phyloP scores from a whole-genome alignment of 1,140 invertebrate genomes.

The Daktulosphaira vitifoliae region DNA sequence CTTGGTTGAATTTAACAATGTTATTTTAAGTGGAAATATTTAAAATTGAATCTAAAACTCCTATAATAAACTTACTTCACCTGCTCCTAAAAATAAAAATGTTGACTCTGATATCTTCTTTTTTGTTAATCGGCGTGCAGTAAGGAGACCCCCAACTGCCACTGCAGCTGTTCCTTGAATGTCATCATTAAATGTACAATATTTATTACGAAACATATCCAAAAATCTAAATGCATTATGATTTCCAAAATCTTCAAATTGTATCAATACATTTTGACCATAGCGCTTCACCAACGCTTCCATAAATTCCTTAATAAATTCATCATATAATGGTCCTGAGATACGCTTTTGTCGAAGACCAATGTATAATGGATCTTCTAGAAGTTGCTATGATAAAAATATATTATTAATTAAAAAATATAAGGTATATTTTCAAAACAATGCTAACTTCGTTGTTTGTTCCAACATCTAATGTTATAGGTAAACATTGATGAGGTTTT shows the following conservation, averaged over 20 bases:
- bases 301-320: slow-evolving; percentile 98
- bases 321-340: slow-evolving; percentile 82
- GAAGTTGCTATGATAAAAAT: slow-evolving; percentile 52
- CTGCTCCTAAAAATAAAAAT: slow-evolving; percentile 86
- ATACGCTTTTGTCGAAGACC: slow-evolving; percentile 79
- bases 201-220: slow-evolving; percentile 74
- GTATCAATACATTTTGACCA: slow-evolving; percentile 77
- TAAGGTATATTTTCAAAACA: background rate
- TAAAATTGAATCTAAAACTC: background rate
- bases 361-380: slow-evolving; percentile 92
- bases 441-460: slow-evolving; percentile 68
- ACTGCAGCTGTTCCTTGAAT: slow-evolving; percentile 94
- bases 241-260: slow-evolving; percentile 95
- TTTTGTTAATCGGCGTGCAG: slow-evolving; percentile 68
- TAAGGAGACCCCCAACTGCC: slow-evolving; percentile 80
- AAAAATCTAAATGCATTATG: slow-evolving; percentile 86
- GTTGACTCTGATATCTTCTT: slow-evolving; percentile 69
- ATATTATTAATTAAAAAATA: background rate
- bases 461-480: slow-evolving; percentile 86
- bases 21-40: background rate
- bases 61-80: slow-evolving; percentile 53
- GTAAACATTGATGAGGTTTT: slow-evolving; percentile 84
- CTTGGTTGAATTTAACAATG: background rate
- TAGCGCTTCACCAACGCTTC: slow-evolving; percentile 84
- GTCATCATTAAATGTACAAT: slow-evolving; percentile 95